Evolutionary conservation across 2,797 vertebrate species (phyloP), one percentile per base, ranked within the genome.

Genomic region (Diplodus puntazzo): DNA sequence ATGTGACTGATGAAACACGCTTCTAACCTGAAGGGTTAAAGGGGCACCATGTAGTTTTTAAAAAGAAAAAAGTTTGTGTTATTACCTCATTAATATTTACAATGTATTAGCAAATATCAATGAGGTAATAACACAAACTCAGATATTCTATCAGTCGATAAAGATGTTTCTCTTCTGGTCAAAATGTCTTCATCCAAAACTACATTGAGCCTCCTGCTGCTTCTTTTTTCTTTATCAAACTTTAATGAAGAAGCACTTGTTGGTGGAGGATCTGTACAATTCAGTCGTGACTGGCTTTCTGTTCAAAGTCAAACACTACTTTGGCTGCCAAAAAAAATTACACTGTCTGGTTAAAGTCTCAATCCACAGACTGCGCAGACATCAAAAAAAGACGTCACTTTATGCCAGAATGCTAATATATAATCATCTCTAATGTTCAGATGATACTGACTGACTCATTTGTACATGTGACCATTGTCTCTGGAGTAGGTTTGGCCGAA

Each of bases 321-420:
- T 61, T 34, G 18, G 42, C 73, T 85, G 79, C 79, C 77, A 88
- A 82, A 88, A 82, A 14, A 71, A 80, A 75, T 89, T 39, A 87
- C 69, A 89, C 74, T 74, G 88, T 85, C 86, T 87, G 70, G 64
- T 82, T 79, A 80, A 87, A 89, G 60, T 77, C 72, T 84, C 64
- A 82, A 66, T 84, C 69, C 48, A 23, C 69, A 70, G 81, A 30
- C 52, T 45, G 13, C 27, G 53, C 63, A 77, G 74, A 65, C 77
- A 42, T 65, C 48, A 39, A 79, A 64, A 77, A 83, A 75, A 82
- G 18, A 69, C 65, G 58, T 57, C 14, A 52, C 14, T 63, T 81
- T 43, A 75, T 77, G 73, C 45, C 52, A 16, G 65, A 55, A 76
- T 79, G 79, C 83, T 59, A 70, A 82, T 69, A 84, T 74, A 74